A percentile compares a stretch with the other conserved stretches of the same genome.
phyloP scores from a whole-genome alignment of 53 echinoderm and acorn worm genomes.

The Arbacia lixula region DNA sequence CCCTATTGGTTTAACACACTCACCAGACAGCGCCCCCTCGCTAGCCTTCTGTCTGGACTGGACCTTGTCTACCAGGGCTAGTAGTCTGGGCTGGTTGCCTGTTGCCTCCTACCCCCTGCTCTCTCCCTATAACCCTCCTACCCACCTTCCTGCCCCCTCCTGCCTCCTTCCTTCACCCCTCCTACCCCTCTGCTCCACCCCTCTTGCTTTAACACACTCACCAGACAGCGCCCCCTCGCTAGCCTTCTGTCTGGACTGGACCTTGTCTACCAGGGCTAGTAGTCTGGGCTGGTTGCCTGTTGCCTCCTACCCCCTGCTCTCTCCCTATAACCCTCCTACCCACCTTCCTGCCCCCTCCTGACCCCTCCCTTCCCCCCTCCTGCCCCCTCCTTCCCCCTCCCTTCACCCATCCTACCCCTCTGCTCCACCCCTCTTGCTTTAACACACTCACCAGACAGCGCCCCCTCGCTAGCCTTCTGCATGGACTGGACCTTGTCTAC shows the following conservation, averaged over 20 bases:
- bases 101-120: conserved; percentile 31
- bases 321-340: too few species aligned
- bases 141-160: too few species aligned
- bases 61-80: conserved; percentile 92
- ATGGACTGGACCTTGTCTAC: conserved; percentile 91
- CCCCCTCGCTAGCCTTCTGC: conserved; percentile 67
- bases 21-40: conserved; percentile 75
- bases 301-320: conserved; percentile 38
- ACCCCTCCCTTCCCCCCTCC: too few species aligned
- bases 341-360: too few species aligned
- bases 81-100: conserved; percentile 71
- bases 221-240: conserved; percentile 73
- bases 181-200: too few species aligned
- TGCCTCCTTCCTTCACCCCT: too few species aligned
- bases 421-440: too few species aligned
- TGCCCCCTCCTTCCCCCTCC: too few species aligned
- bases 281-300: conserved; percentile 71
- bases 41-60: conserved; percentile 72
- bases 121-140: too few species aligned
- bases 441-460: conserved; percentile 74
- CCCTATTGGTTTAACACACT: too few species aligned
- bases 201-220: too few species aligned
- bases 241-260: conserved; percentile 73
- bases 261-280: conserved; percentile 91
- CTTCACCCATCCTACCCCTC: too few species aligned